Percentiles rank a stretch among this genome's conserved stretches.
These are phyloP conservation scores for Drosophila mayri DNA, from an alignment of 1,140 invertebrate species.

Conservation along the genomic window DNA sequence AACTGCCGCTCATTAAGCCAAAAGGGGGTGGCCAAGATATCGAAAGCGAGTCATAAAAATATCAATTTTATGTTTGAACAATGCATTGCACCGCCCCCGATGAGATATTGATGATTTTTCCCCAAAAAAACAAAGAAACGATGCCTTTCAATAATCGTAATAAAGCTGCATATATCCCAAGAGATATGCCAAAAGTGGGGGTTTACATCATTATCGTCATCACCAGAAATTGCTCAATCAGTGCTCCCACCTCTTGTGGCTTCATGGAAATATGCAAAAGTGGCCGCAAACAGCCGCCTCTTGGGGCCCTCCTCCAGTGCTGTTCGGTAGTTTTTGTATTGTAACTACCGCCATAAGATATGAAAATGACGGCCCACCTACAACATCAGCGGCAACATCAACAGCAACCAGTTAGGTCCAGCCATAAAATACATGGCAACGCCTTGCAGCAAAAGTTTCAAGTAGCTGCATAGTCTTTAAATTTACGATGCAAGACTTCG, in stretches of 20 bases:
- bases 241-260: not conserved
- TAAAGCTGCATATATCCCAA: conserved; percentile 24
- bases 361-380: conserved; percentile 69
- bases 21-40: not conserved
- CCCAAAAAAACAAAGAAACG: conserved; percentile 12
- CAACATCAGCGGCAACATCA: conserved; percentile 45
- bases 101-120: conserved; percentile 44
- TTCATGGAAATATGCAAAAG: conserved; percentile 55
- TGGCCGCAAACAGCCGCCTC: conserved; percentile 16
- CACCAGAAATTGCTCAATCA: conserved; percentile 67
- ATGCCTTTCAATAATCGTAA: conserved; percentile 63
- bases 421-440: conserved; percentile 66
- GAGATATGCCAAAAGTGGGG: not conserved
- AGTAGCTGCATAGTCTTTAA: conserved; percentile 76
- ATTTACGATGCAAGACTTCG: conserved; percentile 62
- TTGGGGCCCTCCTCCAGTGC: not conserved
- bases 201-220: conserved; percentile 44
- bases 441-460: conserved; percentile 67
- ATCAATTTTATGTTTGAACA: conserved; percentile 71
- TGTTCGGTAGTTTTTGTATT: conserved; percentile 18
- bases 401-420: conserved; percentile 37
- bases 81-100: conserved; percentile 30
- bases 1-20: conserved; percentile 48
- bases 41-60: conserved; percentile 54
- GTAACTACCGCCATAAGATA: conserved; percentile 65